Conservation (phyloP, 1,140 invertebrate genomes). For the Platyscapa corneri region DNA sequence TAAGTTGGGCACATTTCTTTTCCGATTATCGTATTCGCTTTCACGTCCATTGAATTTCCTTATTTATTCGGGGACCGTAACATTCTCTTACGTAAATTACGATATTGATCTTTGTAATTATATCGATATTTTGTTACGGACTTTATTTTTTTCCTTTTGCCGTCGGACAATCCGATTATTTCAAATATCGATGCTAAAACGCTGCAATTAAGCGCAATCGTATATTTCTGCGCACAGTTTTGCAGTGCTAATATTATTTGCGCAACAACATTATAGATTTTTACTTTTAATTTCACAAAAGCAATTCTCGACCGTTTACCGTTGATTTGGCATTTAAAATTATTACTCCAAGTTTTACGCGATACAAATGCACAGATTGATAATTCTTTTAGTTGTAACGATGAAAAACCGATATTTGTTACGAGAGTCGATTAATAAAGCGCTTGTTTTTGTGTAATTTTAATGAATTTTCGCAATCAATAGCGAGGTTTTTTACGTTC, state of each 20-base stretch:
- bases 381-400: too few species aligned
- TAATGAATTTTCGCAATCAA: neutral
- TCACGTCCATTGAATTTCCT: neutral
- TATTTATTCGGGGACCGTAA: neutral
- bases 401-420: too few species aligned
- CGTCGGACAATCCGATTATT: neutral
- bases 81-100: neutral
- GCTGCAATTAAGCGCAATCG: neutral
- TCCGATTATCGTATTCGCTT: neutral
- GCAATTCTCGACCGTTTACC: too few species aligned
- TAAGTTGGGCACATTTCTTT: neutral
- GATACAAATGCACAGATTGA: too few species aligned
- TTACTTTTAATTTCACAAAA: too few species aligned
- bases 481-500: too few species aligned
- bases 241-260: too few species aligned
- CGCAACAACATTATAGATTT: too few species aligned
- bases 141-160: neutral
- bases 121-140: neutral
- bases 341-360: too few species aligned
- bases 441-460: neutral
- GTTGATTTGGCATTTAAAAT: too few species aligned
- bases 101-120: neutral
- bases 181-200: neutral
- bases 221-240: too few species aligned
- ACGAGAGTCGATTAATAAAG: neutral